Base-by-base conservation (phyloP, 2,113 vertebrate genomes). In the Actenoides hombroni region DNA sequence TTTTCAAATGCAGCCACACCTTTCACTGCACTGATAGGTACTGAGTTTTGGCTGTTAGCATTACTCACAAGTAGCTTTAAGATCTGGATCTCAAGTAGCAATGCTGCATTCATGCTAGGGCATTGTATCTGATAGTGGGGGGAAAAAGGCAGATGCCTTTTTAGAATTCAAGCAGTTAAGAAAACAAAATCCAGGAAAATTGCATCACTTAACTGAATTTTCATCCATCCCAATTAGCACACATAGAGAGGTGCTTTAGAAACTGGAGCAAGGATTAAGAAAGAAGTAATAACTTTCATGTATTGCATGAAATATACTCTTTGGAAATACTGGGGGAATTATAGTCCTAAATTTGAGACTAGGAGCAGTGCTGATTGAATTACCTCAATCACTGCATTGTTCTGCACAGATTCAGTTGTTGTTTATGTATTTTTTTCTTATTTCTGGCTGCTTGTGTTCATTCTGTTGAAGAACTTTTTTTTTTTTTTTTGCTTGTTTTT, bases 81-180 rank as follows among this genome's bases (percentile, higher is more conserved):
- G 33, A 54, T 59, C 56, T 64, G 24, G 16, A 42, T 79, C n/a
- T 17, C 0, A 0, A 14, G 15, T 2, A 0, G 24, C 0, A 0
- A 40, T 31, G 39, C 53, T 71, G 28, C 26, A 70, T 81, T 76
- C 11, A 5, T 61, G 46, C 40, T 75, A 39, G 2, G n/a, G 40
- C 35, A 59, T 59, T 86, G 63, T 86, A 29, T 54, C 31, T 20
- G 5, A 37, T 49, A 53, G 54, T 33, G 33, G 46, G 40, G 76
- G 31, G 26, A 65, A 59, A 77, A 65, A 90, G 64, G 16, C 5
- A 74, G 69, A 49, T 57, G 9, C 33, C 81, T 42, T 87, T 83
- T 83, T 18, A 67, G 54, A 74, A 81, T 81, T 88, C 80, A 88
- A 59, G 77, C 42, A 71, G 60, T 84, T 78, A 71, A 33, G 64